Evolutionary conservation across 2,888 invertebrate genomes (phyloP), one percentile per base, ranked within the genome.

Genomic region (Aplocera efformata): DNA sequence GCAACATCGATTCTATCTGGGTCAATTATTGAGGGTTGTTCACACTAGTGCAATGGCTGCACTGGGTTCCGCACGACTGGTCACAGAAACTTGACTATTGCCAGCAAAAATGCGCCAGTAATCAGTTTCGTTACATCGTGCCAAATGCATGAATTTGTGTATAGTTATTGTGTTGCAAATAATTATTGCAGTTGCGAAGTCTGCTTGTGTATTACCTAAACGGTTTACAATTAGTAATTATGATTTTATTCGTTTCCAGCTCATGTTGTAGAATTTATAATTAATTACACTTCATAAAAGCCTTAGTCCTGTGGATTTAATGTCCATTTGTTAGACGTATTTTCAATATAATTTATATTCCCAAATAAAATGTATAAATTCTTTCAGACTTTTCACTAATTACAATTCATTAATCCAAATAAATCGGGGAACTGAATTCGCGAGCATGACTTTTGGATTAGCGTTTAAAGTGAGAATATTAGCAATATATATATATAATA

Each of bases 61-160:
- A 17, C 13, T 17, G 17, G 23, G 58, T 49, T 46, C 51, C 58
- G 65, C 65, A 56, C 61, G 64, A 61, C 48, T 65, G 53, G 31
- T 17, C 53, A 61, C 54, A 45, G 49, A 53, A 50, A 56, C 48
- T 41, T 35, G 35, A 17, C 37, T 47, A 50, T 48, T 64, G 61
- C 53, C 42, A 56, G 5, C 63, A 64, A 63, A 55, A 52, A 49
- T 58, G 50, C 58, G 46, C 40, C 50, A 53, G 37, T 57, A 59
- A 65, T 56, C 52, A 48, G 53, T 59, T 63, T 57, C 63, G 52
- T 55, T 51, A 52, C 25, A 29, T 45, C 58, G 62, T 39, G 50
- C 61, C 53, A 59, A 59, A 61, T 69, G 58, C 62, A 66, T 62
- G 56, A 55, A 56, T 60, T 63, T 61, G 57, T 54, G 51, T 58